Conservation (phyloP, 2,113 vertebrate species). For the Aramus guarauna region DNA sequence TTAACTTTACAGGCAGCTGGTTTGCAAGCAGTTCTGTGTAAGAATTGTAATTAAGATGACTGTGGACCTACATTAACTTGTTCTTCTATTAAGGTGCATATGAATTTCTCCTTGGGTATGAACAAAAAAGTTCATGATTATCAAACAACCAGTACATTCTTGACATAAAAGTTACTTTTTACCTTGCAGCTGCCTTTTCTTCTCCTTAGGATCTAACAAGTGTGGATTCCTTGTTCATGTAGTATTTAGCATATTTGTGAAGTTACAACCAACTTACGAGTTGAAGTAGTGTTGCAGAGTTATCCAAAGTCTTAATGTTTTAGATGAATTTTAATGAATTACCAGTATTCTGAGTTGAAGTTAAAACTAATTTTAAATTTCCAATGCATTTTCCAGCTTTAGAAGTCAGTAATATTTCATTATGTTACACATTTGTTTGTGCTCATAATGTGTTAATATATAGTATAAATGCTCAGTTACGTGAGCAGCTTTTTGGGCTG, state of each 20-base stretch:
- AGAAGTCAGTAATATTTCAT: not conserved
- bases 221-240: not conserved
- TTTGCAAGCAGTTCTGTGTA: not conserved
- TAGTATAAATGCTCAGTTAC: not conserved
- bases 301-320: not conserved
- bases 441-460: not conserved
- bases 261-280: not conserved
- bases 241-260: not conserved
- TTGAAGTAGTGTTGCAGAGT: not conserved
- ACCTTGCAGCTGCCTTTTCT: not conserved
- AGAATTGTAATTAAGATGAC: not conserved
- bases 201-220: not conserved
- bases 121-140: not conserved
- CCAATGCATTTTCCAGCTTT: not conserved
- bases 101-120: not conserved
- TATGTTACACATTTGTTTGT: not conserved
- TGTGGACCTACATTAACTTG: not conserved
- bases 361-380: not conserved
- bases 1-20: not conserved
- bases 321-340: not conserved
- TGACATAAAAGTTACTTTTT: not conserved
- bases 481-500: not conserved
- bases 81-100: not conserved
- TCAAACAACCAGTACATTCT: not conserved
- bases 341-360: not conserved